Conservation (phyloP, 1,140 invertebrate species). For the Ooceraea biroi region DNA sequence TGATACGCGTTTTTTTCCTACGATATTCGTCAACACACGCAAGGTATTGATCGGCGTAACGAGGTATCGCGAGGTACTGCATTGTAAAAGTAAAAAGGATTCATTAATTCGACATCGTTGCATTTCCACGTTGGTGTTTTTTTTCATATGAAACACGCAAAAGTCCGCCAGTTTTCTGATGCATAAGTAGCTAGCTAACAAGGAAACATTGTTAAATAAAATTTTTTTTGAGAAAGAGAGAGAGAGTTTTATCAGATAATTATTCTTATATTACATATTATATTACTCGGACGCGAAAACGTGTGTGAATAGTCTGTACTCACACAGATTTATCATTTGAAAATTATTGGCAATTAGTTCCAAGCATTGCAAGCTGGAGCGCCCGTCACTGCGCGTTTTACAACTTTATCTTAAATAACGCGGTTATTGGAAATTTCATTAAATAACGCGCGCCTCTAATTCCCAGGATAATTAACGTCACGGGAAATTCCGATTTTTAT, state of each 20-base stretch:
- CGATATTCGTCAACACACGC: constrained; percentile 5
- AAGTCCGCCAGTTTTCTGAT: background rate
- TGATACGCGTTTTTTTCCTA: constrained; percentile 38
- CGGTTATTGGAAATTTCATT: constrained; percentile 58
- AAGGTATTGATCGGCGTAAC: background rate
- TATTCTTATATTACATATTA: background rate
- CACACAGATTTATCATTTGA: background rate
- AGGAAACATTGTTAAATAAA: background rate
- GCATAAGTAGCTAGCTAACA: background rate
- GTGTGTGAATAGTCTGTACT: constrained; percentile 8
- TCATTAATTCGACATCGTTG: constrained; percentile 3
- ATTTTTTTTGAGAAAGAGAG: background rate
- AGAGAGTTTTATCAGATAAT: background rate
- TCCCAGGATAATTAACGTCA: constrained; percentile 47
- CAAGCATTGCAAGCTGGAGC: constrained; percentile 9
- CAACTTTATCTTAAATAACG: constrained; percentile 27
- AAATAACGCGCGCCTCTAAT: constrained; percentile 45
- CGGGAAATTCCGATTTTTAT: constrained; percentile 45
- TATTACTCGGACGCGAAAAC: background rate
- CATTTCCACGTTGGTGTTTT: background rate
- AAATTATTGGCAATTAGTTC: constrained; percentile 39
- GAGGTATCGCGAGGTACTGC: background rate
- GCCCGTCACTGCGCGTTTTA: constrained; percentile 6
- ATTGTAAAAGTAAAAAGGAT: background rate
- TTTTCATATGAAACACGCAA: background rate